Percentiles rank a stretch among this genome's conserved stretches.
Evolutionary conservation across 2,888 invertebrate genomes (phyloP).

Genomic region (Lampropteryx suffumata): DNA sequence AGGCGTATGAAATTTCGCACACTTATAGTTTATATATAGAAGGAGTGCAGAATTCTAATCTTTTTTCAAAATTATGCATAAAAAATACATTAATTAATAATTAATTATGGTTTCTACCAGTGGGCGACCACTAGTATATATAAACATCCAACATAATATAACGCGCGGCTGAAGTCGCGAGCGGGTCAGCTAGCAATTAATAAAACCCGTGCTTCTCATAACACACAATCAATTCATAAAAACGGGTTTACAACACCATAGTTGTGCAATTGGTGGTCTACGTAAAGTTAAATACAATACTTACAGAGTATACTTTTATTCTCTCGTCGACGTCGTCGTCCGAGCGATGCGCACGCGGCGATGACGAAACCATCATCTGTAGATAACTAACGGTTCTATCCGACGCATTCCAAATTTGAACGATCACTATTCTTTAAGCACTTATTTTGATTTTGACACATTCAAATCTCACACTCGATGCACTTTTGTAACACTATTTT

Average conservation of each 20-base stretch:
- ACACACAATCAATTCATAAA: too few species aligned
- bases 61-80: too few species aligned
- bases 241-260: conserved; percentile 1
- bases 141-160: too few species aligned
- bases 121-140: too few species aligned
- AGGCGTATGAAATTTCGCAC: too few species aligned
- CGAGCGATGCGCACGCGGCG: conserved; percentile 77
- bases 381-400: conserved; percentile 47
- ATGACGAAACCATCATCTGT: conserved; percentile 80
- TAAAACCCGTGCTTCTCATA: too few species aligned
- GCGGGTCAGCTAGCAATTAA: too few species aligned
- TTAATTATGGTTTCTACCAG: too few species aligned
- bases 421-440: conserved; percentile 8
- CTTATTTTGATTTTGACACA: not conserved
- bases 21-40: too few species aligned
- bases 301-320: conserved; percentile 77
- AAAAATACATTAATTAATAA: too few species aligned
- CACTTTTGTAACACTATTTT: not conserved
- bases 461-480: conserved; percentile 4
- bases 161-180: too few species aligned
- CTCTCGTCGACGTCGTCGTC: conserved; percentile 77
- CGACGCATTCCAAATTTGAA: conserved; percentile 22
- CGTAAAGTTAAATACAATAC: conserved; percentile 47
- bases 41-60: too few species aligned
- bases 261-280: conserved; percentile 3